These are phyloP conservation scores for Herminia tarsipennalis DNA, from an alignment of 2,888 invertebrate species.

Conservation along the genomic window DNA sequence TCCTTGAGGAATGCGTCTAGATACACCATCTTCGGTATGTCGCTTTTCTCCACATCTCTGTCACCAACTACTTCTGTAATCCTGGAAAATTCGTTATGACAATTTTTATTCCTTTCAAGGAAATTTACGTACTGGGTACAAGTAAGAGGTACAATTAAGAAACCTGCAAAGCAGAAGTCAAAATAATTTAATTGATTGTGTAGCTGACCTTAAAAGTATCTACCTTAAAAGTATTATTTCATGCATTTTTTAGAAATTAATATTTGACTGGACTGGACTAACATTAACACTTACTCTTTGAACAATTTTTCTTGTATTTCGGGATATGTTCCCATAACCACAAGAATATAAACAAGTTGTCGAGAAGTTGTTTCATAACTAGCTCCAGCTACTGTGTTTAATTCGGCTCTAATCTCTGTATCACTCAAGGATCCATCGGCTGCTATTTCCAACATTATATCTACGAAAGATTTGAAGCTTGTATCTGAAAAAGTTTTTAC, in stretches of 20 bases:
- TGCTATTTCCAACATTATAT: constrained; percentile 20
- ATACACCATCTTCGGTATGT: constrained; percentile 28
- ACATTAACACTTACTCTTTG: constrained; percentile 48
- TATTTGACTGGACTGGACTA: background rate
- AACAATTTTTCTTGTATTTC: constrained; percentile 55
- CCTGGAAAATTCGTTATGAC: too few relatives aligned
- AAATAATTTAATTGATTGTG: background rate
- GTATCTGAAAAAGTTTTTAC: constrained; percentile 19
- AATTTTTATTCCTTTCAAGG: too few relatives aligned
- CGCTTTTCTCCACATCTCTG: constrained; percentile 32
- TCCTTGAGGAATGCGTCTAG: constrained; percentile 35
- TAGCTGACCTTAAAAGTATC: background rate
- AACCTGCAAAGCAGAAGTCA: too few relatives aligned
- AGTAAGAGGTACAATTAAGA: too few relatives aligned
- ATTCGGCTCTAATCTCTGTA: constrained; percentile 46
- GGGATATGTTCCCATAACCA: constrained; percentile 48
- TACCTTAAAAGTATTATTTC: too few relatives aligned
- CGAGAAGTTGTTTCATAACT: constrained; percentile 34
- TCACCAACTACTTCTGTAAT: constrained; percentile 18
- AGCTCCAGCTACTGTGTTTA: constrained; percentile 42
- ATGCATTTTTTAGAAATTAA: background rate
- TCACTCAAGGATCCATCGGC: constrained; percentile 28
- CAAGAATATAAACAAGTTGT: constrained; percentile 13
- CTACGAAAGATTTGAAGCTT: constrained; percentile 26
- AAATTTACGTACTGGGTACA: too few relatives aligned